A percentile compares a stretch with the other conserved stretches of the same genome.
Conservation (phyloP, 2,888 invertebrate species). For the Tillus elongatus region DNA sequence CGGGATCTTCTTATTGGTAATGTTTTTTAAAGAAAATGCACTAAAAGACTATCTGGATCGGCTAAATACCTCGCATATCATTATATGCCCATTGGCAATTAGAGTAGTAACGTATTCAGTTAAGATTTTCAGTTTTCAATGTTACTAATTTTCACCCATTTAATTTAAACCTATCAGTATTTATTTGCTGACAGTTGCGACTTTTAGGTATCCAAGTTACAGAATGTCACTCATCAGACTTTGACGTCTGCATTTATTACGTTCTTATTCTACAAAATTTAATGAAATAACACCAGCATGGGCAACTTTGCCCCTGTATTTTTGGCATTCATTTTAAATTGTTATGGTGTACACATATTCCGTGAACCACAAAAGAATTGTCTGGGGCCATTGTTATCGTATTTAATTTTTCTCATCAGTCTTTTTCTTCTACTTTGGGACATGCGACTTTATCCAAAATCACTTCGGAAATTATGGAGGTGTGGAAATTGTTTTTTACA, state of each 20-base stretch:
- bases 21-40: too few species aligned
- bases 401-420: conserved; percentile 31
- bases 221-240: too few species aligned
- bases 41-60: too few species aligned
- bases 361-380: conserved; percentile 24
- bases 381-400: conserved; percentile 31
- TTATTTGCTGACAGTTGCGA: too few species aligned
- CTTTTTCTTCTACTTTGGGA: conserved; percentile 33
- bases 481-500: conserved; percentile 26
- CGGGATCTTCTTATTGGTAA: background rate
- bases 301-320: conserved; percentile 31
- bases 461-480: conserved; percentile 28
- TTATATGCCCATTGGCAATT: too few species aligned
- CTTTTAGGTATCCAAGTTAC: too few species aligned
- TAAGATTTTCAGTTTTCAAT: too few species aligned
- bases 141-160: too few species aligned
- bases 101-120: too few species aligned
- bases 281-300: conserved; percentile 24
- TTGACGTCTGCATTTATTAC: too few species aligned
- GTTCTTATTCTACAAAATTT: background rate
- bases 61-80: too few species aligned
- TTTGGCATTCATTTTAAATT: conserved; percentile 30
- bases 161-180: too few species aligned
- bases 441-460: conserved; percentile 30
- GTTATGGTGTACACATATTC: conserved; percentile 31